phyloP scores from a whole-genome alignment of 2,888 invertebrate genomes.

The Synergus japonicus region DNA sequence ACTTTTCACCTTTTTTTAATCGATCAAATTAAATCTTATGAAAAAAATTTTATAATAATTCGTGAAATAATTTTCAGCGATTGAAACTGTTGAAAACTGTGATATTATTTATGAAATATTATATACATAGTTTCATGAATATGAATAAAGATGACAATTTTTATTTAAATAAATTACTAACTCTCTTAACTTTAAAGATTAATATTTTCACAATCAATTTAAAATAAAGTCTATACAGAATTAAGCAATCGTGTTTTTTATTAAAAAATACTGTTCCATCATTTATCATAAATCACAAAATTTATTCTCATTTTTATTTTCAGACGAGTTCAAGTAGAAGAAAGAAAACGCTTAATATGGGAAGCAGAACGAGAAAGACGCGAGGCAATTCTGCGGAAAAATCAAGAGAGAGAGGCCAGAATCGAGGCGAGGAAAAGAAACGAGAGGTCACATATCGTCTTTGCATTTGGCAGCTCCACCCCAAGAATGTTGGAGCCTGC shows the following conservation, averaged over 20 bases:
- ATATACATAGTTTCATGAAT: too few species aligned
- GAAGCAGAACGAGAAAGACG: slow-evolving; percentile 92
- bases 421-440: slow-evolving; percentile 89
- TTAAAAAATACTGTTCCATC: background rate
- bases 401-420: slow-evolving; percentile 90
- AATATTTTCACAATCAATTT: too few species aligned
- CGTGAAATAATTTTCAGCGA: too few species aligned
- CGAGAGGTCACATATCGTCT: slow-evolving; percentile 86
- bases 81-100: too few species aligned
- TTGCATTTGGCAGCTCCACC: slow-evolving; percentile 95
- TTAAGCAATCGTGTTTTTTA: background rate
- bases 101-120: too few species aligned
- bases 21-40: too few species aligned
- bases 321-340: slow-evolving; percentile 85
- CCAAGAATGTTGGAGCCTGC: slow-evolving; percentile 91
- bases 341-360: slow-evolving; percentile 92
- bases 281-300: background rate
- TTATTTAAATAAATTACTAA: too few species aligned
- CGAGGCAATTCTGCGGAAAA: slow-evolving; percentile 91
- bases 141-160: too few species aligned
- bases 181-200: too few species aligned
- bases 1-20: too few species aligned
- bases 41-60: too few species aligned
- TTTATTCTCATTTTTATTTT: slow-evolving; percentile 35
- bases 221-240: background rate